Base-by-base conservation (phyloP, 2,113 vertebrate species). In the Aythya baeri region DNA sequence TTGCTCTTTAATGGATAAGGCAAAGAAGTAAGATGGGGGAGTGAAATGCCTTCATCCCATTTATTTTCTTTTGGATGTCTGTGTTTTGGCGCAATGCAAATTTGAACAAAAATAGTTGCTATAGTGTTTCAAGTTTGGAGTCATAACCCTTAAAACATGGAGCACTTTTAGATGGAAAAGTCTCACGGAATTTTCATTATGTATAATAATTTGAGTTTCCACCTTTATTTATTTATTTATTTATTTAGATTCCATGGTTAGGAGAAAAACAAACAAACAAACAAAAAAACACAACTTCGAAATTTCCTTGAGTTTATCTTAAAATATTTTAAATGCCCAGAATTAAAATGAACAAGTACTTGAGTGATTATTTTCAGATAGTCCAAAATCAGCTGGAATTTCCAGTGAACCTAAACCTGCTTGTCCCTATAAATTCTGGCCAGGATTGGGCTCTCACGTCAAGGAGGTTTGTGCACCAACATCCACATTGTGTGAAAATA, bases 261-360 rank as follows among this genome's bases (percentile, higher is more conserved):
- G 34, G 22, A 81, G 38, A 18, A 81, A 61, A 18, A 46, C 17
- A 17, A 44, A 44, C 15, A 44, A 44, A 44, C 17, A 18, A 44
- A 44, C 7, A 46, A 46, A 46, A 44, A 18, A 17, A 2, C 43
- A 44, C 43, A 44, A 5, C 32, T 49, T 44, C 49, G 26, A 79
- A 38, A 86, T 93, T 88, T 70, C 17, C 12, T 59, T 86, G 52
- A 52, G 26, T 73, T 90, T 81, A 34, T 65, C 54, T 76, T 41
- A 77, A 89, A 79, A 26, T 84, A 72, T 85, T 93, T 93, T 63
- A 90, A 88, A 66, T 74, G 23, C 46, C 63, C 36, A 74, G 76
- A 70, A 67, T 36, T 66, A 13, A 88, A 83, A 63, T 59, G 41
- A 62, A 95, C 77, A 66, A 73, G 13, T 17, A 13, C 46, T 83